Evolutionary conservation across 2,797 vertebrate genomes (phyloP), one percentile per base, ranked within the genome.

Genomic region (Nannoperca australis): DNA sequence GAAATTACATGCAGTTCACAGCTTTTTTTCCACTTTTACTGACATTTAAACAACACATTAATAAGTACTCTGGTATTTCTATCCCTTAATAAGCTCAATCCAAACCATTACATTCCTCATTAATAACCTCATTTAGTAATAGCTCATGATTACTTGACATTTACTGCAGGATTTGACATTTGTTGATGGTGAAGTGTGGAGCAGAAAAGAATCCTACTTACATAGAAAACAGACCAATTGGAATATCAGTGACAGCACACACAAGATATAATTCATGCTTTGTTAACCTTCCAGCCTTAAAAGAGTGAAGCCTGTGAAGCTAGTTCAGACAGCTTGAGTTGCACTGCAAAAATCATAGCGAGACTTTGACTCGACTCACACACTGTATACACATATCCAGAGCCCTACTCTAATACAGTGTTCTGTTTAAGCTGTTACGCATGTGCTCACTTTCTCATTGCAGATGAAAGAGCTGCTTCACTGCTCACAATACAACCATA

Each of bases 41-140:
- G 81, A 87, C 82, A 86, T 91, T 90, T 88, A 76, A 44, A 70
- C 64, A 82, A 73, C 77, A 79, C 69, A 64, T 75, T 83, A 70
- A 61, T 62, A 79, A 79, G 51, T 49, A 62, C 50, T 49, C 12
- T 56, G 69, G 27, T 83, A 53, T 83, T 81, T 89, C 66, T 69
- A 70, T 75, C 54, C 73, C 56, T 2, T 58, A 69, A 61, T 65
- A 50, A 51, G 50, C 82, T 64, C 1, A n/a, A 75, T 38, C 55
- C 27, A 18, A 44, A 69, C 47, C 81, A 76, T 85, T 72, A 69
- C 38, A 70, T 77, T 81, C 59, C 83, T 87, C 75, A 86, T 87
- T 79, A 74, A 80, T 67, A 79, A 82, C 76, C 68, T 79, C 36
- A 79, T 90, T 77, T 74, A 64, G 32, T 82, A 84, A 84, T 82